Base-by-base conservation (phyloP, 2,888 invertebrate species). In the Trilocha varians region DNA sequence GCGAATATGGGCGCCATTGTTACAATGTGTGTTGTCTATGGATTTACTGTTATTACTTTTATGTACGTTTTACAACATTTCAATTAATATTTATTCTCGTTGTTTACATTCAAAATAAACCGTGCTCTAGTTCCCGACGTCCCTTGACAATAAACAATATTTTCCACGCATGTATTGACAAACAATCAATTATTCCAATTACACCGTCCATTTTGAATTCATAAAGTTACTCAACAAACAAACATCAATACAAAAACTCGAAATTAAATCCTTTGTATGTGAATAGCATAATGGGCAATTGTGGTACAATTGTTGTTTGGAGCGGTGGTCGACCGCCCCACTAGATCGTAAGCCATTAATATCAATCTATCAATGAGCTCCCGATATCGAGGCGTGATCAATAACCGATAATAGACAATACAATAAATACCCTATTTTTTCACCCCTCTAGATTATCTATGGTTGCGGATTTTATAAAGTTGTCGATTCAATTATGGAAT, bases 371-470 rank as follows among this genome's bases (percentile, higher is more conserved):
- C 84, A 84, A 84, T 85, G 80, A 64, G 11, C 8, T 25, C 25
- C 71, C 75, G 75, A 75, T 76, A 65, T 64, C 57, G 64, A 77
- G 84, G 83, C 84, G 85, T 78, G 84, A 85, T 79, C 82, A 75
- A 78, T 76, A 72, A 69, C 60, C 70, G 63, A 78, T 78, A 77
- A 71, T 70, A 70, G 57, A 73, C 32, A 32, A 66, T 25, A 25
- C 25, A 25, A 25, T 25, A 70, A 70, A 69, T 57, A 59, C 65
- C 68, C 65, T 60, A 62, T 57, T 65, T 70, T 68, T 67, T 64
- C 60, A 61, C 37, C 75, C 67, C 70, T 68, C 74, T 61, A 67
- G 69, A 68, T 72, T 69, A 69, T 70, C 65, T 66, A 70, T 75
- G 77, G 72, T 70, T 67, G 72, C 68, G 60, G 62, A 66, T 67